These are phyloP conservation scores for Pterostichus madidus DNA, from an alignment of 2,888 invertebrate species.

Conservation along the genomic window DNA sequence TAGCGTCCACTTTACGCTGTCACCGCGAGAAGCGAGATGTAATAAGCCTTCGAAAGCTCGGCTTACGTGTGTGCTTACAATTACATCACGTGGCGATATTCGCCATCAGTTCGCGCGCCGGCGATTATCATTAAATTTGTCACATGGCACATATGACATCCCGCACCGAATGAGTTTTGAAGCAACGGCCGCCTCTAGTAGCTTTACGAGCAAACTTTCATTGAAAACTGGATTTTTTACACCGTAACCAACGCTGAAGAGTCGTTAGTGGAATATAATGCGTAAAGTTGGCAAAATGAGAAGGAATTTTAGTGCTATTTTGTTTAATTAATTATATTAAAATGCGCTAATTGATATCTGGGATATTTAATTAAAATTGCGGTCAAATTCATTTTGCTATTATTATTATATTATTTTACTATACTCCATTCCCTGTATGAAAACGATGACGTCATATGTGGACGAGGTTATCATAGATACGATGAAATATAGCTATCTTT, in stretches of 20 bases:
- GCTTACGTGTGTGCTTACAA: slow-evolving; percentile 58
- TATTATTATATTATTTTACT: not conserved
- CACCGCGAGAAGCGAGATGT: slow-evolving; percentile 42
- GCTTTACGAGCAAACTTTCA: slow-evolving; percentile 12
- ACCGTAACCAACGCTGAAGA: not conserved
- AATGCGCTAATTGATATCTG: not conserved
- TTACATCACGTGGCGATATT: slow-evolving; percentile 61
- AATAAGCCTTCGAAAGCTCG: slow-evolving; percentile 61
- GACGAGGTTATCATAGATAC: too few species aligned
- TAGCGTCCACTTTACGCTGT: slow-evolving; percentile 28
- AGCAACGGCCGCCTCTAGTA: too few species aligned
- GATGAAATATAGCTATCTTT: too few species aligned
- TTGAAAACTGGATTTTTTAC: slow-evolving; percentile 7
- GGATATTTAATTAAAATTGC: not conserved
- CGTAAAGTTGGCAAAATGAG: not conserved
- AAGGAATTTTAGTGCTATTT: too few species aligned
- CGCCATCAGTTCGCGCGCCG: not conserved
- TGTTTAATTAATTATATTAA: too few species aligned
- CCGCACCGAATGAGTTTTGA: not conserved
- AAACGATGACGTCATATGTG: too few species aligned
- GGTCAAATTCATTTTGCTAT: not conserved
- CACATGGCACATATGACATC: not conserved
- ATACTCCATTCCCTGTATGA: too few species aligned
- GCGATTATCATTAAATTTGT: slow-evolving; percentile 19
- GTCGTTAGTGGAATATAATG: slow-evolving; percentile 1